phyloP scores from a whole-genome alignment of 2,797 vertebrate species.

The Anisognathus igniventris region DNA sequence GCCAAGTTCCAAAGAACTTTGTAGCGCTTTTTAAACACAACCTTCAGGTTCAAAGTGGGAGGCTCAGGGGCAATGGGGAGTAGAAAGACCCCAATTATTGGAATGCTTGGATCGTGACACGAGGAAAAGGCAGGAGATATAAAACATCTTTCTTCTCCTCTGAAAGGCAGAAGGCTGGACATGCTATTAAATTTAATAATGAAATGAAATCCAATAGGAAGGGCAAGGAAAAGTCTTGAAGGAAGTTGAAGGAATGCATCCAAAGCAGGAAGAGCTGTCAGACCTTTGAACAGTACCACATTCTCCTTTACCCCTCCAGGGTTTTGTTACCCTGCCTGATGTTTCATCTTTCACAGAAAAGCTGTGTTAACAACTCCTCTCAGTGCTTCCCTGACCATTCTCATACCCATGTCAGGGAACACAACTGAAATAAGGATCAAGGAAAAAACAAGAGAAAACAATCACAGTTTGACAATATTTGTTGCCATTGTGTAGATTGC shows the following conservation, averaged over 20 bases:
- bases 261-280: not conserved
- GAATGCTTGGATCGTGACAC: not conserved
- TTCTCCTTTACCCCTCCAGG: not conserved
- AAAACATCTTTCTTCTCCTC: not conserved
- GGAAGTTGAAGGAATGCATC: not conserved
- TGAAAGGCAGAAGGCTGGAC: not conserved
- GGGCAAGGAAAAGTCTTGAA: not conserved
- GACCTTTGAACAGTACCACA: not conserved
- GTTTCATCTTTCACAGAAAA: not conserved
- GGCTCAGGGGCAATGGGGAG: not conserved
- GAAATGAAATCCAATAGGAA: not conserved
- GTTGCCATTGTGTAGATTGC: not conserved
- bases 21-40: not conserved
- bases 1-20: not conserved
- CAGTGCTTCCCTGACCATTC: not conserved
- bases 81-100: rapidly evolving
- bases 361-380: not conserved
- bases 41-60: not conserved
- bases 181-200: not conserved
- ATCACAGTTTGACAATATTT: not conserved
- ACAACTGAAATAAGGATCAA: not conserved
- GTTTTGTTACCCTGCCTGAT: not conserved
- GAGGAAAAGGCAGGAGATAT: not conserved
- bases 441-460: not conserved
- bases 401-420: not conserved